Conservation (phyloP, 2,888 invertebrate species). For the Proisotoma minuta region DNA sequence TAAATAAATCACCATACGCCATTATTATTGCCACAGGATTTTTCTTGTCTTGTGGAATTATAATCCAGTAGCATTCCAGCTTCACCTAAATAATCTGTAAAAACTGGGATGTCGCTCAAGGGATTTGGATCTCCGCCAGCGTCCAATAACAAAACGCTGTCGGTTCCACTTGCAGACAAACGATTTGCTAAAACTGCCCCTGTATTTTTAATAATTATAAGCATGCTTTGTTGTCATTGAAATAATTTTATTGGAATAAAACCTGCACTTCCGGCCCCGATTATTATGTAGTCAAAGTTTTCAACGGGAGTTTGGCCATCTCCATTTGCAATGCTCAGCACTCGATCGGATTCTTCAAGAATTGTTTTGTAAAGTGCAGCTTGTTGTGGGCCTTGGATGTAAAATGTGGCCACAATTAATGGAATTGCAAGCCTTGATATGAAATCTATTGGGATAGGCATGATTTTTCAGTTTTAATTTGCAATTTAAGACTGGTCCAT, state of each 20-base stretch:
- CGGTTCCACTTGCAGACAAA: background rate
- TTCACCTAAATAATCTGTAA: background rate
- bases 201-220: background rate
- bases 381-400: constrained; percentile 19
- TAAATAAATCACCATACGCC: constrained; percentile 13
- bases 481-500: too few species aligned
- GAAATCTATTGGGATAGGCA: constrained; percentile 22
- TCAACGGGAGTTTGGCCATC: constrained; percentile 25
- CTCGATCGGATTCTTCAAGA: constrained; percentile 14
- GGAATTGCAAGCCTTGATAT: constrained; percentile 28
- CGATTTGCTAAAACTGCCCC: constrained; percentile 7
- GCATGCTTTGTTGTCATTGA: too few species aligned
- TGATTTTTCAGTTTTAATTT: background rate
- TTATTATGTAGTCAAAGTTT: constrained; percentile 19
- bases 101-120: constrained; percentile 24
- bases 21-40: constrained; percentile 5
- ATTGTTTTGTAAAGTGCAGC: constrained; percentile 20
- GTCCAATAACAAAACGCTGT: constrained; percentile 13
- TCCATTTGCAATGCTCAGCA: constrained; percentile 17
- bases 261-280: constrained; percentile 14
- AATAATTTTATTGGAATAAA: too few species aligned
- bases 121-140: constrained; percentile 38
- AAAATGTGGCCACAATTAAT: constrained; percentile 16
- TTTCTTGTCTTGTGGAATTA: constrained; percentile 4
- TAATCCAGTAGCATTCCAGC: constrained; percentile 4